phyloP scores from a whole-genome alignment of 2,888 invertebrate species.

The Synergus japonicus region DNA sequence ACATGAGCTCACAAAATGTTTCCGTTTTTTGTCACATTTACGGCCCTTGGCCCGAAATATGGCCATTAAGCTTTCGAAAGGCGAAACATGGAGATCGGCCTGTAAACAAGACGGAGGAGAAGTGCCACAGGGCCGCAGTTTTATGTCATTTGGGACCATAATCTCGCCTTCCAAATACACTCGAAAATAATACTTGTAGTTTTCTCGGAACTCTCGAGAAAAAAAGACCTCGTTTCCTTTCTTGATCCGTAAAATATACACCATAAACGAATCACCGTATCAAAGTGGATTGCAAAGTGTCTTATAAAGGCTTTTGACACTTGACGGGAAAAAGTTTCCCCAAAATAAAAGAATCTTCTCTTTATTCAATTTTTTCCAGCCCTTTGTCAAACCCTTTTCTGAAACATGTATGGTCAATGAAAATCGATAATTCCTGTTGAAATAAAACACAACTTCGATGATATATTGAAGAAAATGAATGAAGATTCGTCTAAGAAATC shows the following conservation, averaged over 20 bases:
- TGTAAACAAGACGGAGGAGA: conserved; percentile 59
- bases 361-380: not conserved
- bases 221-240: not conserved
- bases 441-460: too few species aligned
- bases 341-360: not conserved
- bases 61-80: conserved; percentile 65
- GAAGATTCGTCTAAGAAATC: too few species aligned
- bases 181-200: not conserved
- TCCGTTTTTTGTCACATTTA: conserved; percentile 71
- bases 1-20: conserved; percentile 70
- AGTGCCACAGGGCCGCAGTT: conserved; percentile 47
- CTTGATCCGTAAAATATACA: not conserved
- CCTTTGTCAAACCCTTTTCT: too few species aligned
- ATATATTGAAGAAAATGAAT: too few species aligned
- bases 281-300: not conserved
- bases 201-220: conserved; percentile 9
- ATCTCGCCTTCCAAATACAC: conserved; percentile 47
- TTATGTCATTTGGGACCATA: conserved; percentile 50
- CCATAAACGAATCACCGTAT: not conserved
- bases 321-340: too few species aligned
- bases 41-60: conserved; percentile 66
- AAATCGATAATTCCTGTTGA: too few species aligned
- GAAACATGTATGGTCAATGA: too few species aligned
- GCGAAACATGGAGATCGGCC: conserved; percentile 59
- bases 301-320: not conserved